Evolutionary conservation across 2,113 vertebrate genomes (phyloP), one percentile per base, ranked within the genome.

Genomic region (Myrmophylax atrothorax): DNA sequence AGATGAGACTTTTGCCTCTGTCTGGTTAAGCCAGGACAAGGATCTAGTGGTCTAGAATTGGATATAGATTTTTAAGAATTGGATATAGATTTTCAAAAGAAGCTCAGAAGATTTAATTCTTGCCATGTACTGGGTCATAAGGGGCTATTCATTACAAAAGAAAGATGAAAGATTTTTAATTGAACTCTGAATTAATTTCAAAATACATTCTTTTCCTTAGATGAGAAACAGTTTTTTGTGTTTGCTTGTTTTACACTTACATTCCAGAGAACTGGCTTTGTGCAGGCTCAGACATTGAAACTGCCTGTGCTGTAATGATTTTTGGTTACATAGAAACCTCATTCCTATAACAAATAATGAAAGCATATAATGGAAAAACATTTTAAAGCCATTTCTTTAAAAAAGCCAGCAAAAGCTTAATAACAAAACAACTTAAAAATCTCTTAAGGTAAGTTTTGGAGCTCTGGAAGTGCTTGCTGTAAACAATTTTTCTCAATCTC

Each of bases 51-150:
- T 76, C 85, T 96, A 58, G 75, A 96, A 96, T 74, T 85, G 84
- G 84, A 91, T 94, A 96, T 91, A 84, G 92, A 96, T 97, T 96
- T 95, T 92, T 59, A 77, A 87, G 88, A 88, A 82, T 70, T 85
- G 47, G 52, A 82, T 89, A 95, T 90, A 58, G 94, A 94, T 94
- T 96, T 94, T 91, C 70, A 28, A 64, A 95, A 95, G 49, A 63
- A 93, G 64, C 81, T 49, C 47, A 68, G 68, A 40, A 92, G 18
- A 75, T 90, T 75, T 88, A 77, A 74, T 96, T 94, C 60, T 77
- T 56, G 13, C 56, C n/a, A 42, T 80, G 42, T 77, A 14, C 56
- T 91, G 52, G 60, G 53, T 63, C 52, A 33, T 69, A 81, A 92
- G 52, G 18, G 92, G 23, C 46, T 84, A 77, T 87, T 94, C 95